Percentiles rank a stretch among this genome's conserved stretches.
Conservation (phyloP, 2,888 invertebrate species). For the Macroteleia sp. region DNA sequence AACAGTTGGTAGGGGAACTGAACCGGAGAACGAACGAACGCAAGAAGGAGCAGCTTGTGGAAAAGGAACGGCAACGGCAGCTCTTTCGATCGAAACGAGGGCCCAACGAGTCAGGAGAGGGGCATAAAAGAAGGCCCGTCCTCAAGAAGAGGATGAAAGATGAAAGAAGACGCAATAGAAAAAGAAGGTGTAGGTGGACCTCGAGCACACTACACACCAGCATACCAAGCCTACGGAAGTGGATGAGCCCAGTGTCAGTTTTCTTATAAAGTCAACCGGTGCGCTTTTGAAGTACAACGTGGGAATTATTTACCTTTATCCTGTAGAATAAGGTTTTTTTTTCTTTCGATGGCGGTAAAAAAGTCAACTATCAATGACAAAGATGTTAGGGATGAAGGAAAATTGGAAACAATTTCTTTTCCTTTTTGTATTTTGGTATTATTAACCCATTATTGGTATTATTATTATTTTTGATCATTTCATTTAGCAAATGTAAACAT, state of each 20-base stretch:
- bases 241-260: slow-evolving; percentile 51
- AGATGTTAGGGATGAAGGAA: no score
- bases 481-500: no score
- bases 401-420: no score
- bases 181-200: slow-evolving; percentile 62
- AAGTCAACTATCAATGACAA: no score
- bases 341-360: no score
- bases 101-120: slow-evolving; percentile 37
- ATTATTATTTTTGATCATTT: no score
- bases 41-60: slow-evolving; percentile 60
- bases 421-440: no score
- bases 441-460: no score
- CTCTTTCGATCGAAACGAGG: slow-evolving; percentile 62
- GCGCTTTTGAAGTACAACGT: slow-evolving; percentile 52
- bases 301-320: no score
- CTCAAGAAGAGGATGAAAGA: slow-evolving; percentile 44
- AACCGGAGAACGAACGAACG: slow-evolving; percentile 72
- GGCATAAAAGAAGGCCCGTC: slow-evolving; percentile 54
- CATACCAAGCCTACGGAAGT: slow-evolving; percentile 50
- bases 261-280: slow-evolving; percentile 52
- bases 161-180: slow-evolving; percentile 45
- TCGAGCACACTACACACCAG: slow-evolving; percentile 28
- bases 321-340: no score
- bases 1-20: slow-evolving; percentile 82
- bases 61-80: slow-evolving; percentile 63